Evolutionary conservation across 2,888 invertebrate genomes (phyloP).

Genomic region (Celastrina argiolus): DNA sequence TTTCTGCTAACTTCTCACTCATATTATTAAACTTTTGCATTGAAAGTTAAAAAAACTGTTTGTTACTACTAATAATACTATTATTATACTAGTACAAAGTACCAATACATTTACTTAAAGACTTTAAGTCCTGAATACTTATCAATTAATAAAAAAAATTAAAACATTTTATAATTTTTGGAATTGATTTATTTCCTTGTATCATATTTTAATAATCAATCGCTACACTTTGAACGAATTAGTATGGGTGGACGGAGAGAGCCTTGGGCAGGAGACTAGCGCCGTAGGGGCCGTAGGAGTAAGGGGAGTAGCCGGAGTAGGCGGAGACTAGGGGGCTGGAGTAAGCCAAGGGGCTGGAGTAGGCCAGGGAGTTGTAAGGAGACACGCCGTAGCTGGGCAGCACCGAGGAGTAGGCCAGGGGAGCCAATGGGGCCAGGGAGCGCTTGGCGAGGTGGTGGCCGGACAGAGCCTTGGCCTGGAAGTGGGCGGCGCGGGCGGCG

Average conservation of each 20-base stretch:
- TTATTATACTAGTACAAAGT: too few relatives aligned
- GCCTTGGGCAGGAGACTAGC: conserved; percentile 48
- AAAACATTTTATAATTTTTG: not conserved
- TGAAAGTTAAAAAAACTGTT: too few relatives aligned
- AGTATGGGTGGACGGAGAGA: conserved; percentile 58
- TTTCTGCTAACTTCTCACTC: too few relatives aligned
- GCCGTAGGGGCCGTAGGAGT: conserved; percentile 31
- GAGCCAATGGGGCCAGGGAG: conserved; percentile 43
- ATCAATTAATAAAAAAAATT: too few relatives aligned
- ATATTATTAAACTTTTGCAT: too few relatives aligned
- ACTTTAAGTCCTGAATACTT: too few relatives aligned
- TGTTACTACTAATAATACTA: too few relatives aligned
- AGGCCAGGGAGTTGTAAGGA: conserved; percentile 42
- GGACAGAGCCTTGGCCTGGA: conserved; percentile 64
- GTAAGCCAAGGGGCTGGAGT: too few relatives aligned
- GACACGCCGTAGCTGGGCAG: conserved; percentile 42
- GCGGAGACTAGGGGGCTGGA: conserved; percentile 38
- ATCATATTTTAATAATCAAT: conserved; percentile 31
- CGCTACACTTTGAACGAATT: conserved; percentile 32
- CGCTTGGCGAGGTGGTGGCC: conserved; percentile 65
- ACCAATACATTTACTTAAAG: too few relatives aligned
- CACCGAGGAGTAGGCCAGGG: conserved; percentile 47
- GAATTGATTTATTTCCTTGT: conserved; percentile 46
- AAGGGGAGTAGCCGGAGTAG: conserved; percentile 41
- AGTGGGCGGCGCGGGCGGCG: conserved; percentile 67